Base-by-base conservation (phyloP, 2,888 invertebrate species). In the Phanerotoma sp. region DNA sequence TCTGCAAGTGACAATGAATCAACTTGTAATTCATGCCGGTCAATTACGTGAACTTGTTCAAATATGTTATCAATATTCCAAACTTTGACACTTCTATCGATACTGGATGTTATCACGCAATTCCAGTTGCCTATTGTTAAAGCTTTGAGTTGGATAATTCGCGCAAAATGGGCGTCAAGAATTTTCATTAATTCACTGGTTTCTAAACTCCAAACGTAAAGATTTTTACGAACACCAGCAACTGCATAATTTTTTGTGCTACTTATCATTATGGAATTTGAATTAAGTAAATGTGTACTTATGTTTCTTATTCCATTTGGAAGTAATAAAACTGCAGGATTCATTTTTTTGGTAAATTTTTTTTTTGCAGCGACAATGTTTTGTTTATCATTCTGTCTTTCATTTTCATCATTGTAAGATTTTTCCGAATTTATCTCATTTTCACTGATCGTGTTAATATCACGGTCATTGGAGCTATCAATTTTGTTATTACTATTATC, bases 41-140 rank as follows among this genome's bases (percentile, higher is more conserved):
- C 94, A 62, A 98, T 96, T 35, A 93, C 92, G 72, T 96, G 95
- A 0, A 96, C 96, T 77, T 96, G 95, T 73, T 98, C 97, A 70
- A 96, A 95, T 62, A 98, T 97, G 75, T 98, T 98, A 77, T 97
- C 96, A 53, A 99, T 95, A 75, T 98, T 98, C 98, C 98, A 98
- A 4, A 97, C 95, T 82, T 98, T 98, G 6, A 98, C 96, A 0
- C 96, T 95, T 57, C 97, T 85, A 77, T 99, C 98, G 45, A 98
- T 96, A 0, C 97, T 97, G 0, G 97, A 96, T 0, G 98, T 97
- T 44, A 98, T 93, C 5, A 96, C 88, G 74, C 91, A 92, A 75
- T 94, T 94, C 94, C 94, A 94, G 61, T 89, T 86, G 0, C 91
- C 92, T 13, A 93, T 86, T 0, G 91, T 92, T 33, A 97, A 79